These are phyloP conservation scores for Struthidea cinerea DNA, from an alignment of 2,113 vertebrate genomes.

Conservation along the genomic window DNA sequence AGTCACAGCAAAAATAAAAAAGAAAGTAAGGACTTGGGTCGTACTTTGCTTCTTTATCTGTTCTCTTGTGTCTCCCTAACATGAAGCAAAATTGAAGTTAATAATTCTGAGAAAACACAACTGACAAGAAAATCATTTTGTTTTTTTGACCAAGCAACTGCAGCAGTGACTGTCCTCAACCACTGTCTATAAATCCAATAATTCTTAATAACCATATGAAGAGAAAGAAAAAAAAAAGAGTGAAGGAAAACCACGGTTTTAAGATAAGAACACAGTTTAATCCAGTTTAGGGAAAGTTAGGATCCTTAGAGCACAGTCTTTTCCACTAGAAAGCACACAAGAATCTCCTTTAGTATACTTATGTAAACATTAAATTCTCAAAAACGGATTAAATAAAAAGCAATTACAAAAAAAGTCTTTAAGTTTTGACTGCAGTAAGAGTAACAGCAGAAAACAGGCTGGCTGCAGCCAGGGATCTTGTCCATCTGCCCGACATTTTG, in stretches of 20 bases:
- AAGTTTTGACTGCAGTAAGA: not conserved
- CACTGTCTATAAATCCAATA: not conserved
- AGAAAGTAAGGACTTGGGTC: not conserved
- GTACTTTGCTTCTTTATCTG: not conserved
- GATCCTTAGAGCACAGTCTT: not conserved
- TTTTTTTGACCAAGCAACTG: not conserved
- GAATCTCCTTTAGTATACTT: not conserved
- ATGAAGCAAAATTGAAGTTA: rapidly evolving
- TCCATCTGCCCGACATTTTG: slow-evolving; percentile 45
- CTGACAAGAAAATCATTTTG: not conserved
- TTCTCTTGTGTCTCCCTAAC: not conserved
- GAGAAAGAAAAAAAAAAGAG: not conserved
- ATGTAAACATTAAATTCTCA: not conserved
- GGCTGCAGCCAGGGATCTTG: not conserved
- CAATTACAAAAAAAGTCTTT: not conserved
- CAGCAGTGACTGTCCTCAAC: not conserved
- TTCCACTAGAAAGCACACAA: not conserved
- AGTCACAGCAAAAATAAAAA: not conserved
- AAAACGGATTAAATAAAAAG: not conserved
- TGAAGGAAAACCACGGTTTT: not conserved
- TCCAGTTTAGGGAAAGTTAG: not conserved
- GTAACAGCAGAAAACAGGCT: not conserved
- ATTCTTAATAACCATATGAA: not conserved
- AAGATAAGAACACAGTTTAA: not conserved
- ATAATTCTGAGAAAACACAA: not conserved